These are phyloP conservation scores for Drosophila tani DNA, from an alignment of 1,140 invertebrate genomes.

Conservation along the genomic window DNA sequence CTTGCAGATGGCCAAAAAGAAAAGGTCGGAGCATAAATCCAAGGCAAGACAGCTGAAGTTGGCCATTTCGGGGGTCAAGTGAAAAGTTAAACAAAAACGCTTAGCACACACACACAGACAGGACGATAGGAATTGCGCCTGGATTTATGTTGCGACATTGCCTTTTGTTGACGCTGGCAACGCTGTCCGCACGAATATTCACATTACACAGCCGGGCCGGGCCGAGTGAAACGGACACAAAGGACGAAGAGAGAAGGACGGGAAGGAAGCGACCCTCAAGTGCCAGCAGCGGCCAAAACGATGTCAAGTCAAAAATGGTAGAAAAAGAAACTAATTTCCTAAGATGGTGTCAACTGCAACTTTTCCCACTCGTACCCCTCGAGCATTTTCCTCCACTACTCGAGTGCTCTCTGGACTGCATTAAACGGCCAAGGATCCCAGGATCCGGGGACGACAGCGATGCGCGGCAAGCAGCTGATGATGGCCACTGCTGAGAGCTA, in stretches of 20 bases:
- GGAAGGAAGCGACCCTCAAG: conserved; percentile 22
- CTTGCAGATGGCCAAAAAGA: background rate
- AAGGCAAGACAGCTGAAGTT: conserved; percentile 35
- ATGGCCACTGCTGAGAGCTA: conserved; percentile 41
- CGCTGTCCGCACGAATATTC: conserved; percentile 55
- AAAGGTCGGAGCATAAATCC: conserved; percentile 30
- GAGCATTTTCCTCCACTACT: conserved; percentile 22
- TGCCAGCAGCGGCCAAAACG: conserved; percentile 49
- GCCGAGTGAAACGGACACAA: conserved; percentile 10
- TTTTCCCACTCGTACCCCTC: conserved; percentile 30
- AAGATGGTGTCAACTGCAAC: conserved; percentile 71
- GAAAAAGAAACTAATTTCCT: conserved; percentile 64
- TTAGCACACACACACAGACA: conserved; percentile 35
- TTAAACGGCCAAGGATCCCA: conserved; percentile 41
- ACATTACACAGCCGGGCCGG: conserved; percentile 48
- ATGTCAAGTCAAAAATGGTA: conserved; percentile 61
- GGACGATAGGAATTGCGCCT: conserved; percentile 15
- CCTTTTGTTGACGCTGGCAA: conserved; percentile 50
- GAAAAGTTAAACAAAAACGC: conserved; percentile 72
- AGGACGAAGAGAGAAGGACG: conserved; percentile 1
- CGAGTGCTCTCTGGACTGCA: conserved; percentile 54
- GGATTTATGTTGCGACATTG: conserved; percentile 54
- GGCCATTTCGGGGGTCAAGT: conserved; percentile 61
- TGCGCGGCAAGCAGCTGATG: conserved; percentile 13
- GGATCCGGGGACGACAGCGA: conserved; percentile 14